Base-by-base conservation (phyloP, 2,888 invertebrate species). In the Teleogryllus oceanicus region DNA sequence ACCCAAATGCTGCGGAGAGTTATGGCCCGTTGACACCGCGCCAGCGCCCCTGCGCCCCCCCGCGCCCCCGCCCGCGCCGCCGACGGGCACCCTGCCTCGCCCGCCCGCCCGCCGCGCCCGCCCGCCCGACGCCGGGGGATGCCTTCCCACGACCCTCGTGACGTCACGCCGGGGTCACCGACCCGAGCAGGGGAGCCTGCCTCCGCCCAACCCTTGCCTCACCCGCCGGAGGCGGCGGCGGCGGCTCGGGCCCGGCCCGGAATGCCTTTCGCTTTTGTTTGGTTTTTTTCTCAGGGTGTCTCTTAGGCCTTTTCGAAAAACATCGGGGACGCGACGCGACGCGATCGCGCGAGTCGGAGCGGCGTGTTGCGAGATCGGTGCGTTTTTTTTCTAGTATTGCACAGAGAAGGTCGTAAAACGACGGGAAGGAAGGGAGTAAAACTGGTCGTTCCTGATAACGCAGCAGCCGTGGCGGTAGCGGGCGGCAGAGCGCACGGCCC, bases 111-210 rank as follows among this genome's bases (percentile, higher is more conserved):
- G 62, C 13, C 18, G 62, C 62, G 62, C 62, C 62, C 62, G 62
- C 62, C 37, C 37, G 37, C 37, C 37, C n/a, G 62, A 62, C 62
- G 62, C 62, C 62, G 62, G 80, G 81, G 81, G 82, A 80, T 81
- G 82, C 81, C 80, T 80, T 82, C 82, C 82, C 81, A 82, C 82
- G 82, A 81, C 82, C 82, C 81, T 78, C 78, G 78, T 81, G 82
- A 81, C 81, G 81, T 81, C 81, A 81, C 80, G 50, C n/a, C 80
- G 74, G 79, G 50, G 76, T 79, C 76, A 76, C 50, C 62, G 76
- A 79, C 50, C 76, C 76, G 49, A 21, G 62, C 62, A n/a, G n/a
- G 62, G 62, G 77, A 37, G 49, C 77, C 77, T 49, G 77, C 77
- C 77, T 37, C 37, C 49, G 77, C 77, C 37, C 37, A 49, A 37